Conservation (phyloP, 1,140 invertebrate species). For the Sipha flava region DNA sequence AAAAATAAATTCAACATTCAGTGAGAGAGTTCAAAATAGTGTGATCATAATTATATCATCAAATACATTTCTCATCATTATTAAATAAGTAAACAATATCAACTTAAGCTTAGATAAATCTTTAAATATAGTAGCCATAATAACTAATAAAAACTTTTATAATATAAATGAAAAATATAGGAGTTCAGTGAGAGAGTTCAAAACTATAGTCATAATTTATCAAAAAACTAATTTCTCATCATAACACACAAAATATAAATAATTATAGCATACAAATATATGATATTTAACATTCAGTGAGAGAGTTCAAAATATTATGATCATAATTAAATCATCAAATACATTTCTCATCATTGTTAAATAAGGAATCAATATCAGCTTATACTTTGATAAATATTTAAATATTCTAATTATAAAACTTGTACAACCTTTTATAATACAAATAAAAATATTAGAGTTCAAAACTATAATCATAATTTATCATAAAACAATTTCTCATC, state of each 20-base stretch:
- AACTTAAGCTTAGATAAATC: background rate
- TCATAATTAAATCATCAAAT: background rate
- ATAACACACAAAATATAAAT: background rate
- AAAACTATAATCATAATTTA: no score
- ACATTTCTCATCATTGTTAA: background rate
- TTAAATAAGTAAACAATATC: background rate
- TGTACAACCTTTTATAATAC: no score
- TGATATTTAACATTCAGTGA: background rate
- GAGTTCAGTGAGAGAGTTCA: conserved; percentile 11
- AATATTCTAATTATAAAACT: no score
- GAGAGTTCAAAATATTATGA: background rate
- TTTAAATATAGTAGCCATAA: background rate
- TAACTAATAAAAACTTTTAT: background rate
- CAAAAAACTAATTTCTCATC: background rate
- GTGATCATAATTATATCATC: background rate
- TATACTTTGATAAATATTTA: no score
- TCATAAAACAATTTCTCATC: no score
- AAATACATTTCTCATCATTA: background rate
- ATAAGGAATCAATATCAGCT: no score
- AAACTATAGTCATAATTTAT: background rate
- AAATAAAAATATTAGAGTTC: no score
- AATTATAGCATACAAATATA: background rate
- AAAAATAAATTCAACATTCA: background rate
- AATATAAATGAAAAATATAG: background rate
- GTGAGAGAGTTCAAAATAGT: background rate